phyloP scores from a whole-genome alignment of 2,113 vertebrate genomes.

The Carettochelys insculpta region DNA sequence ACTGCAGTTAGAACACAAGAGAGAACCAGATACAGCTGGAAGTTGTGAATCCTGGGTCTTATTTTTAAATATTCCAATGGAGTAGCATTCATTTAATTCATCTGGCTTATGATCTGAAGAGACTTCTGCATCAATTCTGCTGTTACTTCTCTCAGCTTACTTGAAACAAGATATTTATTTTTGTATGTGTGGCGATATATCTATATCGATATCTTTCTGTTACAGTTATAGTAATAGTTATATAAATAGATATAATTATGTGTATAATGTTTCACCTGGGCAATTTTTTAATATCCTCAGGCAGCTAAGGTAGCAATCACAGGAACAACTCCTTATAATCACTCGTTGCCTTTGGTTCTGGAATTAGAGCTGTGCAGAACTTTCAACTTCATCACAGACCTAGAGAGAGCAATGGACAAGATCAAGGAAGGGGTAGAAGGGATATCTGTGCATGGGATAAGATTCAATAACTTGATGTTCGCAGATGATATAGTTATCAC shows the following conservation, averaged over 20 bases:
- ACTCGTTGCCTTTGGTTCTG: background rate
- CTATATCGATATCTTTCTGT: too few relatives aligned
- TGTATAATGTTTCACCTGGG: rapidly evolving
- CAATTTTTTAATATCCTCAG: slow-evolving; percentile 28
- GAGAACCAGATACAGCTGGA: background rate
- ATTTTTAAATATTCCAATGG: background rate
- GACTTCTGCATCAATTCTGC: background rate
- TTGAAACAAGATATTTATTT: background rate
- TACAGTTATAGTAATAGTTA: too few relatives aligned
- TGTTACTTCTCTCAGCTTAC: background rate
- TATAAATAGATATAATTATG: too few relatives aligned
- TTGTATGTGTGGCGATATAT: too few relatives aligned
- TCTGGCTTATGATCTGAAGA: background rate
- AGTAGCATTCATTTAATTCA: background rate
- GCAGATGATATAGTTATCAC: too few relatives aligned
- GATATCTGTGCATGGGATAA: too few relatives aligned
- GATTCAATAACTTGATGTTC: too few relatives aligned
- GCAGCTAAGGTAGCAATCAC: slow-evolving; percentile 24
- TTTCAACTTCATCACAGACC: too few relatives aligned
- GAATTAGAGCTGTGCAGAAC: background rate
- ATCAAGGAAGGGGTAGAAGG: too few relatives aligned
- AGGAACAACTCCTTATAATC: background rate
- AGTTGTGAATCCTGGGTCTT: rapidly evolving
- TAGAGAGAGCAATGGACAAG: too few relatives aligned
- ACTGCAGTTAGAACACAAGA: background rate